Percentiles rank a stretch among this genome's conserved stretches.
Conservation (phyloP, 2,888 invertebrate genomes). For the Agrochola macilenta region DNA sequence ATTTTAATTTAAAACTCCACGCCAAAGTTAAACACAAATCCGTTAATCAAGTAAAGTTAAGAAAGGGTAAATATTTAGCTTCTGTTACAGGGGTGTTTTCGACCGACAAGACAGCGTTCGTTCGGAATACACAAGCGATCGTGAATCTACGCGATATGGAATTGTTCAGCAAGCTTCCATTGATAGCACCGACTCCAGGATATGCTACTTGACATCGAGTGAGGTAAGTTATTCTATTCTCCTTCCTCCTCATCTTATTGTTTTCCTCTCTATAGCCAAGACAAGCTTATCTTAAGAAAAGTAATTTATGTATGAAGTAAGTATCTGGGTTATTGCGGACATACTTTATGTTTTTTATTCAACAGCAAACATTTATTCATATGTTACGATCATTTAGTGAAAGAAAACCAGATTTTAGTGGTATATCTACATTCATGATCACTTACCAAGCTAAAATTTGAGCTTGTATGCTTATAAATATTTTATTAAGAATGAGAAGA, state of each 20-base stretch:
- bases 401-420: not conserved
- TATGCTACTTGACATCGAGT: constrained; percentile 98
- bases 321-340: constrained; percentile 19
- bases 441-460: not conserved
- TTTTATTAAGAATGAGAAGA: not conserved
- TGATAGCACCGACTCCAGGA: constrained; percentile 97
- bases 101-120: constrained; percentile 97
- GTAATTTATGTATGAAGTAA: constrained; percentile 8
- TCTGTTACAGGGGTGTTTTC: constrained; percentile 93
- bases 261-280: not conserved
- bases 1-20: constrained; percentile 42
- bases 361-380: constrained; percentile 13
- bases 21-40: constrained; percentile 51
- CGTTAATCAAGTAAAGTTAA: constrained; percentile 54
- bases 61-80: constrained; percentile 59
- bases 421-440: not conserved
- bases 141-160: constrained; percentile 95
- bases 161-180: constrained; percentile 98
- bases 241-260: constrained; percentile 4
- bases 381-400: constrained; percentile 1
- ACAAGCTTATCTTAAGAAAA: constrained; percentile 10
- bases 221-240: constrained; percentile 93
- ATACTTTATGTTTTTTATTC: constrained; percentile 20
- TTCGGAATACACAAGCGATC: constrained; percentile 97
- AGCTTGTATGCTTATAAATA: not conserved